Base-by-base conservation (phyloP, 2,797 vertebrate species). In the Melanogrammus aeglefinus region DNA sequence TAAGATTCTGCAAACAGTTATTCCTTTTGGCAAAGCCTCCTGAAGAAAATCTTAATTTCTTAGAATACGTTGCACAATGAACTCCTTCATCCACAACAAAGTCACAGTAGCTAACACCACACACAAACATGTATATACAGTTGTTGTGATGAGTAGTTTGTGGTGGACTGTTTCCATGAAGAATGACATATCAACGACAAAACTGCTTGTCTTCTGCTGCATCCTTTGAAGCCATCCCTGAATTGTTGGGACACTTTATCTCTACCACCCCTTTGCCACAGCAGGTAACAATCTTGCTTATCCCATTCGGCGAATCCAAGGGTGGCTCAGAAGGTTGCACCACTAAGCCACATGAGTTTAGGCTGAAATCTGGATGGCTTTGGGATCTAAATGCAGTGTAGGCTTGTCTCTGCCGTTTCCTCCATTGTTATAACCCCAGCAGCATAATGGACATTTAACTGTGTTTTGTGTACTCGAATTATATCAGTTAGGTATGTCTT, bases 301-400 rank as follows among this genome's bases (percentile, higher is more conserved):
- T 78, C 57, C 66, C 77, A 78, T 75, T 31, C 1, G 35, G 72
- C 51, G 38, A 72, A 71, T 24, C 78, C 70, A 72, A 79, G 75
- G 16, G n/a, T 79, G 78, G 78, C 21, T 76, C 33, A 29, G 44
- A 29, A 10, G 0, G 41, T 13, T 75, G 16, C 18, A 76, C 69
- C 47, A 79, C 51, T 31, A 31, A 31, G n/a, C n/a, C n/a, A n/a
- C n/a, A n/a, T n/a, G n/a, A n/a, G n/a, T n/a, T n/a, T n/a, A n/a
- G n/a, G n/a, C n/a, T n/a, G n/a, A n/a, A n/a, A n/a, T n/a, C n/a
- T n/a, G n/a, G n/a, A n/a, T n/a, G n/a, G n/a, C n/a, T n/a, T n/a
- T n/a, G n/a, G n/a, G n/a, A n/a, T n/a, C n/a, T n/a, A n/a, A n/a
- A n/a, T n/a, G n/a, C n/a, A n/a, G n/a, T n/a, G n/a, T n/a, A n/a